These are phyloP conservation scores for Drosophila ananassae DNA, from an alignment of 1,140 invertebrate genomes.

Conservation along the genomic window DNA sequence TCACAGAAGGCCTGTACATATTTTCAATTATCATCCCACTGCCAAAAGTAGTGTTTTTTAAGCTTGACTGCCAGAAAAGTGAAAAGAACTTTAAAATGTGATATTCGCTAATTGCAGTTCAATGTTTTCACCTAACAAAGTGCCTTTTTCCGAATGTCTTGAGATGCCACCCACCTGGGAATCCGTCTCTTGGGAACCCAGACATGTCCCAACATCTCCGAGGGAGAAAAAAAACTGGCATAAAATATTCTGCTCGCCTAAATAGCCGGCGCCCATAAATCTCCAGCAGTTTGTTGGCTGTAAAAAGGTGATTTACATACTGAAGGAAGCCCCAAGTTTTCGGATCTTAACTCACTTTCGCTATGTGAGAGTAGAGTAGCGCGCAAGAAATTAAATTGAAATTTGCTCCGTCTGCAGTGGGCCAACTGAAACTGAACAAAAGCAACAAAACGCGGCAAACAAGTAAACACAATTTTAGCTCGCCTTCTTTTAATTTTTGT, in stretches of 20 bases:
- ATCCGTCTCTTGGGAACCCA: conserved; percentile 29
- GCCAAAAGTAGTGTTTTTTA: neutral
- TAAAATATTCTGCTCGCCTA: conserved; percentile 48
- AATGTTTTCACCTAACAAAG: conserved; percentile 27
- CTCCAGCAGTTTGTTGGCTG: conserved; percentile 34
- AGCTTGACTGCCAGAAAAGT: neutral
- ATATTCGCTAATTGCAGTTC: conserved; percentile 31
- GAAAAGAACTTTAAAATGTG: neutral
- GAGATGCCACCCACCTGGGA: conserved; percentile 31
- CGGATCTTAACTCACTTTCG: conserved; percentile 41
- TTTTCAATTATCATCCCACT: neutral
- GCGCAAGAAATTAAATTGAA: conserved; percentile 43
- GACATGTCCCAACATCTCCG: conserved; percentile 26
- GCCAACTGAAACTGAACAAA: conserved; percentile 20
- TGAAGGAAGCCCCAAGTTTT: conserved; percentile 29
- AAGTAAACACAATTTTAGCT: conserved; percentile 19
- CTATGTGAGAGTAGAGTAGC: conserved; percentile 19
- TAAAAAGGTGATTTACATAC: conserved; percentile 50
- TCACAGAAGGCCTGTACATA: conserved; percentile 1
- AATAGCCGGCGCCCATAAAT: conserved; percentile 46
- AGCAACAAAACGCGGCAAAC: conserved; percentile 8
- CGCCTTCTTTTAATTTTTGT: conserved; percentile 7
- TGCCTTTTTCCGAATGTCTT: neutral
- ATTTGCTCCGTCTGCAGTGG: conserved; percentile 38
- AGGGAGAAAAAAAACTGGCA: neutral